Evolutionary conservation across 1,140 invertebrate species (phyloP).

Genomic region (Heliconius hewitsoni): DNA sequence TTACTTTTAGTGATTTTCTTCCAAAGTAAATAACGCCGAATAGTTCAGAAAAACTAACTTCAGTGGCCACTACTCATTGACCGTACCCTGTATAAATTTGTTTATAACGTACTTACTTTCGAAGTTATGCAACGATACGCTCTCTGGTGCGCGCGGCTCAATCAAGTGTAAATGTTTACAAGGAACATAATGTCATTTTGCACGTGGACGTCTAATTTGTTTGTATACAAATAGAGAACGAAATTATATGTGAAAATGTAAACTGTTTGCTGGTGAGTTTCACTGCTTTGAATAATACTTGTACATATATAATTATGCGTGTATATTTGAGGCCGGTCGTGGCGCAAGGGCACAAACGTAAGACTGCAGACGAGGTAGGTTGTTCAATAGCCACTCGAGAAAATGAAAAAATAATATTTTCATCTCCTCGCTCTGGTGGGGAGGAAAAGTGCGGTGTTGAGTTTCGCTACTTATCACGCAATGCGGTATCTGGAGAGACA

Average conservation of each 20-base stretch:
- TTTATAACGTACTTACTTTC: constrained; percentile 34
- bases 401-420: too few relatives aligned
- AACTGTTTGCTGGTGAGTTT: background rate
- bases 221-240: constrained; percentile 13
- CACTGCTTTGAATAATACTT: background rate
- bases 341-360: too few relatives aligned
- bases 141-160: constrained; percentile 16
- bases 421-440: too few relatives aligned
- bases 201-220: constrained; percentile 22
- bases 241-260: constrained; percentile 1
- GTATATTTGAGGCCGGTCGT: background rate
- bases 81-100: background rate
- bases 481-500: too few relatives aligned
- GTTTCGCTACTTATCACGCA: too few relatives aligned
- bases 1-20: too few relatives aligned
- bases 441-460: too few relatives aligned
- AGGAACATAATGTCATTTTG: constrained; percentile 11
- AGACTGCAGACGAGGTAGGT: too few relatives aligned
- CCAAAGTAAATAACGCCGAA: too few relatives aligned
- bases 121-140: constrained; percentile 31
- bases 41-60: too few relatives aligned
- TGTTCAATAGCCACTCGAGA: too few relatives aligned
- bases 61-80: too few relatives aligned
- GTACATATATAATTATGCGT: background rate
- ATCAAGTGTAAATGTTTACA: constrained; percentile 23